These are phyloP conservation scores for Brachyptera putata DNA, from an alignment of 2,888 invertebrate species.

Conservation along the genomic window DNA sequence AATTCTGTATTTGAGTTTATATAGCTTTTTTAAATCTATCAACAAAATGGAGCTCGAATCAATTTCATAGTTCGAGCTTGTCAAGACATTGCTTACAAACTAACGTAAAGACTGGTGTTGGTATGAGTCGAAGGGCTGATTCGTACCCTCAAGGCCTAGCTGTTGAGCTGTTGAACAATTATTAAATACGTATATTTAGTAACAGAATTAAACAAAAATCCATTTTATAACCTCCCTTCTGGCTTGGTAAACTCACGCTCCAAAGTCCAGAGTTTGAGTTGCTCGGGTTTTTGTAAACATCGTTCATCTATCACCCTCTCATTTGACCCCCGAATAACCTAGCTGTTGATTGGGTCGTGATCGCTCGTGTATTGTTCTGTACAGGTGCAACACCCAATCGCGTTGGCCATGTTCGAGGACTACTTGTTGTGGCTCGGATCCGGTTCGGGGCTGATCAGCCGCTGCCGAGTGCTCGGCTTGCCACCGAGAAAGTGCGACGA, in stretches of 20 bases:
- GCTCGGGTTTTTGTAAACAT: too few species aligned
- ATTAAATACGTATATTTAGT: too few species aligned
- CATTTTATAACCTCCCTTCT: too few species aligned
- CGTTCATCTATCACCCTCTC: too few species aligned
- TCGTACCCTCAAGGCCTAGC: too few species aligned
- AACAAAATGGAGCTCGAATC: background rate
- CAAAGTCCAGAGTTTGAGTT: too few species aligned
- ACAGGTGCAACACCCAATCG: constrained; percentile 56
- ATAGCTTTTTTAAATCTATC: background rate
- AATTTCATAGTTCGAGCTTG: background rate
- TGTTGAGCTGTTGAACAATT: too few species aligned
- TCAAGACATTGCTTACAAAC: background rate
- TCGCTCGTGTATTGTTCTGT: too few species aligned
- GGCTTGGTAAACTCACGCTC: too few species aligned
- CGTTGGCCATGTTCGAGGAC: constrained; percentile 69
- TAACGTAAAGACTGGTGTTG: background rate
- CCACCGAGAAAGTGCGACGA: constrained; percentile 35
- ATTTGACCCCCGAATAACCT: too few species aligned
- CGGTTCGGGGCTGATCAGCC: constrained; percentile 53
- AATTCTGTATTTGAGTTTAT: background rate
- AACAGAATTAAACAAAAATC: too few species aligned
- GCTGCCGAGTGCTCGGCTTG: constrained; percentile 55
- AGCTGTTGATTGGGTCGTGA: too few species aligned
- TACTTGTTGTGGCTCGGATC: constrained; percentile 65
- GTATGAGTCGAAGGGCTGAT: background rate